Base-by-base conservation (phyloP, 92 coral and sea anemone species). In the Zoanthus solanderi region DNA sequence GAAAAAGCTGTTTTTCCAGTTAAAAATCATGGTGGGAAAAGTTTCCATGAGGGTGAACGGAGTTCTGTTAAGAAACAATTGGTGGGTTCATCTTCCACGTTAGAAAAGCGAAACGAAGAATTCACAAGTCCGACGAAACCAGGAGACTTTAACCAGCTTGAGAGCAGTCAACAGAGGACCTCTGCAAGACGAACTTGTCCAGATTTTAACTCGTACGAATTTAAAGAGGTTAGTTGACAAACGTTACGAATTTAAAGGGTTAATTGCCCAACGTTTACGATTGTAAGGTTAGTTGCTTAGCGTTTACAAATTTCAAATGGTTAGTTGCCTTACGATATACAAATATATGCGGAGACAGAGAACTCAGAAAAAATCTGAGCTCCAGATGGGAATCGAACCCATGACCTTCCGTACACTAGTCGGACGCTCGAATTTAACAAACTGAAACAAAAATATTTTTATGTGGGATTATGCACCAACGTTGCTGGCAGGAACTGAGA, bases 151-250 rank as follows among this genome's bases (percentile, higher is more conserved):
- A 30, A 73, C 47, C 52, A 79, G 8, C 75, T 66, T 8, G 71
- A 53, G 15, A 81, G 75, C 42, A 31, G 85, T 31, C 85, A 81
- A 23, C 85, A 81, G 37, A 81, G 60, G 52, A 63, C 29, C 54
- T 54, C 61, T 12, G 6, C 75, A 11, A 46, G 85, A 56, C 75
- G 32, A 5, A 37, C 71, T 37, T 86, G 77, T 28, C 65, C 86
- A 48, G 89, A 90, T 13, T 83, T 82, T 44, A 92, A 83, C 81
- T 83, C 95, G 44, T 93, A 88, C 14, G 95, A 92, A 45, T 81
- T 94, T 47, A 66, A 93, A 88, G 83, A 85, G 72, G 90, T 88
- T 81, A 71, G 95, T 34, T 80, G 23, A 23, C 23, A 23, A 23
- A 23, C 23, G 23, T 63, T 63, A 10, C 42, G 42, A 34, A 3